Evolutionary conservation across 2,797 vertebrate species (phyloP).

Genomic region (Poecilia wingei): DNA sequence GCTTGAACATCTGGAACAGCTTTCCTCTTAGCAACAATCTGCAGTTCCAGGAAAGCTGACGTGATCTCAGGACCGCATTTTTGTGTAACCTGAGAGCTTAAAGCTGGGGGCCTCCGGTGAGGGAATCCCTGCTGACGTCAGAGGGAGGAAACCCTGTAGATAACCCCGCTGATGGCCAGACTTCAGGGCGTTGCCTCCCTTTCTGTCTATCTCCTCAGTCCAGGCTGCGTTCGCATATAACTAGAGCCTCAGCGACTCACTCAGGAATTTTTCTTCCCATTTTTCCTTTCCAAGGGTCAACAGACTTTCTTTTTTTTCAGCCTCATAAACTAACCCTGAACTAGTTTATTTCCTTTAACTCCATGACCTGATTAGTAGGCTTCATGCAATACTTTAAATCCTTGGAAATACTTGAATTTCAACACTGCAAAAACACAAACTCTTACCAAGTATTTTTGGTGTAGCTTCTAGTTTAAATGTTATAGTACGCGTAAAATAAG

Average conservation of each 20-base stretch:
- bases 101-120: neutral
- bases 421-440: too few species aligned
- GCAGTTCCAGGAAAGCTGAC: constrained; percentile 7
- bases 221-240: constrained; percentile 23
- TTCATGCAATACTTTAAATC: too few species aligned
- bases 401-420: too few species aligned
- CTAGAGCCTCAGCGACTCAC: neutral
- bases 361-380: neutral
- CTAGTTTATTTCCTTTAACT: neutral
- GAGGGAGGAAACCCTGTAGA: constrained; percentile 47
- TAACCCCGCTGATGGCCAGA: constrained; percentile 42
- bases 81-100: constrained; percentile 14
- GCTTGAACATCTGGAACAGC: neutral
- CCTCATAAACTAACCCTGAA: neutral
- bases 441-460: too few species aligned
- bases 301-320: neutral
- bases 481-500: too few species aligned
- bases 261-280: constrained; percentile 37
- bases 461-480: too few species aligned
- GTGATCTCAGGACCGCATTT: neutral
- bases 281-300: neutral
- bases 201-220: constrained; percentile 51
- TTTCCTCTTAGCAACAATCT: neutral
- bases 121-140: constrained; percentile 69
- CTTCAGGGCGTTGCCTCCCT: constrained; percentile 26